Evolutionary conservation across 2,888 invertebrate genomes (phyloP).

Genomic region (Smittia aterrima): DNA sequence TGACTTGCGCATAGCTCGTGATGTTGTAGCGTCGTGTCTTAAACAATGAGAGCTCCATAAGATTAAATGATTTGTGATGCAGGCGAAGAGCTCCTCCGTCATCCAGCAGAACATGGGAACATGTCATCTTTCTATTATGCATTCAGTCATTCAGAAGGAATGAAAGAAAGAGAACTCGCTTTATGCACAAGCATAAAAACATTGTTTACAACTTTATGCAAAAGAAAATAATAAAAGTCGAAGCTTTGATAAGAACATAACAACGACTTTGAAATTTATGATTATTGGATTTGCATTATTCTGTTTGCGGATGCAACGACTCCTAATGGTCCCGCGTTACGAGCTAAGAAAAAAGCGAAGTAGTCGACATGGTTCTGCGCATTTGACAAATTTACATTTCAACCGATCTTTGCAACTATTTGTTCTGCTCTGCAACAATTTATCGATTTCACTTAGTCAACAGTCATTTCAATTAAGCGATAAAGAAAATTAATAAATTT

Average conservation of each 20-base stretch:
- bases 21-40: neutral
- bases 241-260: constrained; percentile 5
- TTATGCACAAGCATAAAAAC: neutral
- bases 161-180: neutral
- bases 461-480: neutral
- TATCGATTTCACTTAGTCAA: too few relatives aligned
- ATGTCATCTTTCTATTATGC: constrained; percentile 10
- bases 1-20: neutral
- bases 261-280: neutral
- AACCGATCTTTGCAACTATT: too few relatives aligned
- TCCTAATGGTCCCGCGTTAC: neutral
- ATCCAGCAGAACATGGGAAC: neutral
- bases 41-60: neutral
- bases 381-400: neutral
- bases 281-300: constrained; percentile 17
- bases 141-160: neutral
- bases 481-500: neutral
- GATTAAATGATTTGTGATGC: constrained; percentile 6
- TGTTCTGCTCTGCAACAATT: too few relatives aligned
- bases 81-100: neutral
- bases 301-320: neutral
- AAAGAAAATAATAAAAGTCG: neutral
- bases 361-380: neutral
- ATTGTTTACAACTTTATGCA: constrained; percentile 12
- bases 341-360: neutral